Percentiles rank a stretch among this genome's conserved stretches.
These are phyloP conservation scores for Anguilla rostrata DNA, from an alignment of 2,113 vertebrate species.

Conservation along the genomic window DNA sequence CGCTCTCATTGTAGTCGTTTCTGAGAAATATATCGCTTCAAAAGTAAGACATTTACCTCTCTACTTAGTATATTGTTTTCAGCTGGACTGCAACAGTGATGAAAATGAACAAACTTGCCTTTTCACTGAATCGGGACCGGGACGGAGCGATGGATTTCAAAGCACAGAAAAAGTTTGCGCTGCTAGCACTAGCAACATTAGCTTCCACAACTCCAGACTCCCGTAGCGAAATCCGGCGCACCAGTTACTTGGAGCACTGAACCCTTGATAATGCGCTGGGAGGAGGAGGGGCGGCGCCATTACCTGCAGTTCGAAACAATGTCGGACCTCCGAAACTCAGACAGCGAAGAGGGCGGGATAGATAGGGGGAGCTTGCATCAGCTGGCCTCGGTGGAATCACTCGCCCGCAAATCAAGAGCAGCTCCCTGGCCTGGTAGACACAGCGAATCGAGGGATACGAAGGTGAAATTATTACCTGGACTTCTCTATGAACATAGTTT, in stretches of 20 bases:
- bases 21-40: background rate
- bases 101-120: slow-evolving; percentile 28
- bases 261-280: slow-evolving; percentile 29
- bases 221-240: slow-evolving; percentile 21
- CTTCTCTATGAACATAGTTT: background rate
- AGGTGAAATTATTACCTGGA: background rate
- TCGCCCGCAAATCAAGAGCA: background rate
- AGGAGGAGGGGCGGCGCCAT: slow-evolving; percentile 42
- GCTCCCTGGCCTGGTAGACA: background rate
- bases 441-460: background rate
- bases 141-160: background rate
- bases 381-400: background rate
- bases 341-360: slow-evolving; percentile 10
- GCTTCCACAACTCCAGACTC: slow-evolving; percentile 17
- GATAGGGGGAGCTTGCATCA: background rate
- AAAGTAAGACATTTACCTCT: background rate
- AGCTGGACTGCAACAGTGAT: background rate
- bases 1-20: background rate
- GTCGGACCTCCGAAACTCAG: slow-evolving; percentile 5
- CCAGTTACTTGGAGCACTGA: slow-evolving; percentile 30
- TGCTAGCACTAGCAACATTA: slow-evolving; percentile 21
- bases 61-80: background rate
- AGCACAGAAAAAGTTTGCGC: slow-evolving; percentile 1
- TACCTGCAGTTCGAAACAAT: slow-evolving; percentile 46
- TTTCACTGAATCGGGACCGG: slow-evolving; percentile 10